Evolutionary conservation across 2,888 invertebrate genomes (phyloP), one percentile per base, ranked within the genome.

Genomic region (Pammene aurita): DNA sequence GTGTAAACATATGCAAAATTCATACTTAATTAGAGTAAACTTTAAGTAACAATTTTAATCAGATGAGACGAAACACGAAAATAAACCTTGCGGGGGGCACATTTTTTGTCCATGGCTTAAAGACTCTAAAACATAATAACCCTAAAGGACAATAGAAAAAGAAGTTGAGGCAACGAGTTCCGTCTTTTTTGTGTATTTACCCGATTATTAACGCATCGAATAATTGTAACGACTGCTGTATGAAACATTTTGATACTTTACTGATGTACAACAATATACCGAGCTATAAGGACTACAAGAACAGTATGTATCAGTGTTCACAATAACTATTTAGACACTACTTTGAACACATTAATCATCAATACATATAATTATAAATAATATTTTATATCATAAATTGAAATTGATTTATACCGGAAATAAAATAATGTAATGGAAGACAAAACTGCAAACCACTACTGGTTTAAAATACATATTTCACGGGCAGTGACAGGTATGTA

Each of bases 181-280:
- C 73, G 71, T 74, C 77, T 78, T 72, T 80, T 74, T 74, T 66
- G 66, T 73, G 78, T 84, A 80, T 84, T 85, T 86, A 81, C 78
- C 83, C 83, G 82, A 85, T 86, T 84, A 80, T 84, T 79, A 75
- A 83, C 81, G 84, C 79, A 75, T 77, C 70, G 75, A 77, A 69
- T 72, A 73, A 67, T 63, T 65, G 66, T 68, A 68, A 73, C 71
- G 74, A 66, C 35, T 70, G 50, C 35, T 13, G 50, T 14, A 52
- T 16, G 26, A 66, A 41, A 48, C 35, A 34, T 70, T 67, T 76
- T 72, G 72, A 72, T 70, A 71, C 70, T 74, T 73, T 52, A 61
- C 18, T 48, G 46, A 44, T 7, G 7, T 16, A 50, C 11, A 13
- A 18, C 7, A 7, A 16, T 16, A 5, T 10, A 26, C n/a, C 6